Evolutionary conservation across 2,113 vertebrate species (phyloP).

Genomic region (Colistium nudipinnis): DNA sequence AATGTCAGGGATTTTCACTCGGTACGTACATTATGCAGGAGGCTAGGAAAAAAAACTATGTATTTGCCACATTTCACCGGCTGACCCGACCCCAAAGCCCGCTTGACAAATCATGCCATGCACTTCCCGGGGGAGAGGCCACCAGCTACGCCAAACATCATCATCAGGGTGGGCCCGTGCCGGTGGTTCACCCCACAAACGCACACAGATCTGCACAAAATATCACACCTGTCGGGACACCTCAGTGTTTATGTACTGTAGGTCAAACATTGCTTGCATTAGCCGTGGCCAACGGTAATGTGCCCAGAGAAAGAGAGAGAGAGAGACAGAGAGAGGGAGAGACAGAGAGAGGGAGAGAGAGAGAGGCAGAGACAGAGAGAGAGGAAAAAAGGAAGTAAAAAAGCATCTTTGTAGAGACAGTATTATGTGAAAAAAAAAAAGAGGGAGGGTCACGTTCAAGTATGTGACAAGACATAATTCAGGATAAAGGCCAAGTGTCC

Average conservation of each 20-base stretch:
- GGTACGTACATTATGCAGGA: slow-evolving; percentile 25
- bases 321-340: slow-evolving; percentile 9
- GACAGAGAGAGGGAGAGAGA: slow-evolving; percentile 7
- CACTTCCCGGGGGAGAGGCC: slow-evolving; percentile 42
- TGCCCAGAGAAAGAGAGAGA: slow-evolving; percentile 3
- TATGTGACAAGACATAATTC: slow-evolving; percentile 72
- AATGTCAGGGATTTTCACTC: slow-evolving; percentile 39
- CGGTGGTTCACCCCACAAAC: slow-evolving; percentile 36
- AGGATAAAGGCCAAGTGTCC: slow-evolving; percentile 67
- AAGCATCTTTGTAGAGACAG: slow-evolving; percentile 13
- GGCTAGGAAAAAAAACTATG: neutral
- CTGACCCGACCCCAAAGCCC: slow-evolving; percentile 31
- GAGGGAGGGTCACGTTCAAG: slow-evolving; percentile 54
- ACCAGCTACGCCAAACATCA: slow-evolving; percentile 43
- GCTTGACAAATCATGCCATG: slow-evolving; percentile 49
- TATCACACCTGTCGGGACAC: slow-evolving; percentile 72
- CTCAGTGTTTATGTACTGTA: slow-evolving; percentile 37
- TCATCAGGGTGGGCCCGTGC: slow-evolving; percentile 34
- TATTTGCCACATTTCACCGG: slow-evolving; percentile 33
- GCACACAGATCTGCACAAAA: slow-evolving; percentile 56
- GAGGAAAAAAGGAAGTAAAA: slow-evolving; percentile 23
- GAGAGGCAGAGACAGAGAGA: slow-evolving; percentile 6
- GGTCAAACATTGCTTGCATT: slow-evolving; percentile 48
- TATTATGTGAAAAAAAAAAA: slow-evolving; percentile 43
- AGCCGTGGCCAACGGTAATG: slow-evolving; percentile 33